A percentile compares a stretch with the other conserved stretches of the same genome.
Conservation (phyloP, 1,140 invertebrate species). For the Sinella curviseta region DNA sequence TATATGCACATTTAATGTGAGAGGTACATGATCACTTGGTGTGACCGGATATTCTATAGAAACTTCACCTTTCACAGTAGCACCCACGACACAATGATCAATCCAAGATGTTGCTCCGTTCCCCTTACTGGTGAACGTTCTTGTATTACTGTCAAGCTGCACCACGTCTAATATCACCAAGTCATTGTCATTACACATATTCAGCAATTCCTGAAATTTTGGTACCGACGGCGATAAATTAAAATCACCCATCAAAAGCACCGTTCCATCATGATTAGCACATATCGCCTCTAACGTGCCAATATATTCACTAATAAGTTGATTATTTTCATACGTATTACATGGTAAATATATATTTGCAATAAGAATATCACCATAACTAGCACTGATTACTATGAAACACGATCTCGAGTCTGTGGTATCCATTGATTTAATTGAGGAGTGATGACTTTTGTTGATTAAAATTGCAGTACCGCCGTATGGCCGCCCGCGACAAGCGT, state of each 20-base stretch:
- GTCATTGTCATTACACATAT: background rate
- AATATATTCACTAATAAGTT: background rate
- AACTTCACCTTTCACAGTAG: too few relatives aligned
- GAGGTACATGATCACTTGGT: too few relatives aligned
- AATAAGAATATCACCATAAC: background rate
- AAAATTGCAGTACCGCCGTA: slow-evolving; percentile 1
- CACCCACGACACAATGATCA: too few relatives aligned
- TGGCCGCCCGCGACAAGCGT: background rate
- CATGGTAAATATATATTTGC: background rate
- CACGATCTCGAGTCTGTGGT: background rate
- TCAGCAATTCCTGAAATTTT: background rate
- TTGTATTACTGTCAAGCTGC: too few relatives aligned
- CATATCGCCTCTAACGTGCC: background rate
- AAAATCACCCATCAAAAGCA: background rate
- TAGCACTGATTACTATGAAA: background rate
- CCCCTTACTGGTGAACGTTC: too few relatives aligned
- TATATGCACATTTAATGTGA: too few relatives aligned
- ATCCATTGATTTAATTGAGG: background rate
- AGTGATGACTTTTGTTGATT: background rate
- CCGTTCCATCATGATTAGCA: background rate
- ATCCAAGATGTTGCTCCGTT: too few relatives aligned
- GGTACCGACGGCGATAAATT: background rate
- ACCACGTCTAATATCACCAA: too few relatives aligned
- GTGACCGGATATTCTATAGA: too few relatives aligned
- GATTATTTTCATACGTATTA: background rate